These are phyloP conservation scores for Chrysocyon brachyurus DNA, from an alignment of 2,797 vertebrate genomes.

Conservation along the genomic window DNA sequence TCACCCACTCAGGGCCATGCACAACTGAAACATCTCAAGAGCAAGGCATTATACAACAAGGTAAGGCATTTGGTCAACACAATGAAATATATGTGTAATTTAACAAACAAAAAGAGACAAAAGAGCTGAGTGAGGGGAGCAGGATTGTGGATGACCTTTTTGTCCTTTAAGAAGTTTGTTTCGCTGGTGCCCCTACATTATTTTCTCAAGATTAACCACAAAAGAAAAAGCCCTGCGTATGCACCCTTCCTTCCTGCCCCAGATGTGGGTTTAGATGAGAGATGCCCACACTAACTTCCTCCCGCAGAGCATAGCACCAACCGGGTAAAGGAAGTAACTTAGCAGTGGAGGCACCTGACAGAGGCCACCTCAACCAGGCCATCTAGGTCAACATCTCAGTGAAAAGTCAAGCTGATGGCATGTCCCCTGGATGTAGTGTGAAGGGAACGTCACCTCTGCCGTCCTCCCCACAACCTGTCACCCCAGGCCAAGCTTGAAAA, in stretches of 20 bases:
- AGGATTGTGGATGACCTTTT: not conserved
- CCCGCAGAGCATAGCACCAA: not conserved
- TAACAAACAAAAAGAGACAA: not conserved
- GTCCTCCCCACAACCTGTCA: not conserved
- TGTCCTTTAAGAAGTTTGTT: not conserved
- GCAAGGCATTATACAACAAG: not conserved
- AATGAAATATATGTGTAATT: not conserved
- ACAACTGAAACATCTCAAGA: not conserved
- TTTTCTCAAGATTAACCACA: not conserved
- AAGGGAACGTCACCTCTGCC: not conserved
- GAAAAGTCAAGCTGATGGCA: not conserved
- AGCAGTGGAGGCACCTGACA: rapidly evolving
- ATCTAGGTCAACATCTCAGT: not conserved
- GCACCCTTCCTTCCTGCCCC: not conserved
- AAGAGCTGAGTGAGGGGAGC: not conserved
- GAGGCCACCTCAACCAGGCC: not conserved
- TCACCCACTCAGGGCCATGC: too few relatives aligned
- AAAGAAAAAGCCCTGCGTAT: not conserved
- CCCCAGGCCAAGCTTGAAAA: not conserved
- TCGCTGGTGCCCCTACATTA: not conserved
- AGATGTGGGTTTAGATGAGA: not conserved
- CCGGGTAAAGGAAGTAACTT: too few relatives aligned
- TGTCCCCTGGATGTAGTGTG: not conserved
- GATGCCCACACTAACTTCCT: not conserved
- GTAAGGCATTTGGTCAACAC: not conserved